Evolutionary conservation across 2,888 invertebrate species (phyloP).

Genomic region (Agapostemon virescens): DNA sequence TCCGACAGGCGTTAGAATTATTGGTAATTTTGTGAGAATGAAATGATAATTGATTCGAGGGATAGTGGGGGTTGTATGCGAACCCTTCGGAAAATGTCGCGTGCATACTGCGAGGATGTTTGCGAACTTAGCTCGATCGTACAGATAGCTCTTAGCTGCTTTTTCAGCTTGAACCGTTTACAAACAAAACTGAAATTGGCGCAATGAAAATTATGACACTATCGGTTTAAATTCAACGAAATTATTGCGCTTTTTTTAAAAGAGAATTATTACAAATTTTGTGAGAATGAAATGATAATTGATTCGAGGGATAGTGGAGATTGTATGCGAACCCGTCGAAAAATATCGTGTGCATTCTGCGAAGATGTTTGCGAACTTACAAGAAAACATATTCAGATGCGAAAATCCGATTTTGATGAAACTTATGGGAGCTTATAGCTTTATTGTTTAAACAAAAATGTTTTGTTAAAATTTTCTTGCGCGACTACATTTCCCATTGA

Average conservation of each 20-base stretch:
- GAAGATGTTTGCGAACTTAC: not conserved
- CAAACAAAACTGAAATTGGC: no score
- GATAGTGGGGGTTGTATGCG: not conserved
- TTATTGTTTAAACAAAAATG: no score
- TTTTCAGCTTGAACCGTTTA: no score
- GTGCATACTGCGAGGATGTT: not conserved
- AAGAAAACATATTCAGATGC: no score
- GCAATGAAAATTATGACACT: no score
- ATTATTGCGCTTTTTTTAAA: constrained; percentile 79
- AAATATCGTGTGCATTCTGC: not conserved
- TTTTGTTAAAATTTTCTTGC: no score
- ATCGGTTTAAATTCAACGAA: constrained; percentile 68
- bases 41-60: constrained; percentile 70
- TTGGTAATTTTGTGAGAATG: constrained; percentile 72
- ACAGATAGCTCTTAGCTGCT: no score
- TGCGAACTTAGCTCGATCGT: not conserved
- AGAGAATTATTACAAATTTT: constrained; percentile 73
- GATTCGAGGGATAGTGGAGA: constrained; percentile 48
- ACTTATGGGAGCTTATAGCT: no score
- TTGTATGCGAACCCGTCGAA: constrained; percentile 3
- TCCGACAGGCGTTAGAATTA: constrained; percentile 72
- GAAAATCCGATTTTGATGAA: no score
- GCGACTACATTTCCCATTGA: no score
- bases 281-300: constrained; percentile 72
- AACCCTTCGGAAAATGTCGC: constrained; percentile 9